These are phyloP conservation scores for Metaphire vulgaris DNA, from an alignment of 1,140 invertebrate genomes.

Conservation along the genomic window DNA sequence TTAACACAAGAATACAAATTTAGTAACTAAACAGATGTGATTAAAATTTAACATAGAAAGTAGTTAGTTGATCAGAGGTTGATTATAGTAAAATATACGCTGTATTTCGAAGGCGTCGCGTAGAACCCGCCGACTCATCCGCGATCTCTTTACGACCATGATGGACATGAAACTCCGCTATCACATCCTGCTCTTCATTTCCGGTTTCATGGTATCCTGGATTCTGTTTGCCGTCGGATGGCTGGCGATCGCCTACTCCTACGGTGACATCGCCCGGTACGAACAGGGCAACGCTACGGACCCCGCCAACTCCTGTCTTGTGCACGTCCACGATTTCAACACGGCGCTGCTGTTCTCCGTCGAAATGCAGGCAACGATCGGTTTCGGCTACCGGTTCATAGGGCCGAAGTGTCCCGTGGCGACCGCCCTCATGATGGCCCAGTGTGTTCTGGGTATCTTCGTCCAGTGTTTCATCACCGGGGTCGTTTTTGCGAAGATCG, in stretches of 20 bases:
- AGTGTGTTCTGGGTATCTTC: constrained; percentile 45
- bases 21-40: too few relatives aligned
- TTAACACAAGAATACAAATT: too few relatives aligned
- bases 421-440: constrained; percentile 41
- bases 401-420: constrained; percentile 52
- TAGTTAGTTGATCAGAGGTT: too few relatives aligned
- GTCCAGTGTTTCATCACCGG: constrained; percentile 44
- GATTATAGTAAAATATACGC: too few relatives aligned
- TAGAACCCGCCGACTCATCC: too few relatives aligned
- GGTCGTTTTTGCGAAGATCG: constrained; percentile 33
- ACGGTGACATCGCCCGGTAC: too few relatives aligned
- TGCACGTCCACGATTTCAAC: constrained; percentile 41
- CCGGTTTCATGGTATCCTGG: neutral
- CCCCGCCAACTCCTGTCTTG: constrained; percentile 35
- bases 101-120: too few relatives aligned
- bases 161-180: neutral
- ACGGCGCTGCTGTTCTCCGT: constrained; percentile 54
- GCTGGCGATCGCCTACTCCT: neutral
- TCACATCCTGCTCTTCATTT: neutral
- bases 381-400: constrained; percentile 62
- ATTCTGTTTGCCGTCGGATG: neutral
- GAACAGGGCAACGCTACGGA: neutral
- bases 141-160: neutral
- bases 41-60: too few relatives aligned
- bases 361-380: constrained; percentile 56